Percentiles rank a stretch among this genome's conserved stretches.
phyloP scores from a whole-genome alignment of 2,113 vertebrate genomes.

The Pollachius pollachius region DNA sequence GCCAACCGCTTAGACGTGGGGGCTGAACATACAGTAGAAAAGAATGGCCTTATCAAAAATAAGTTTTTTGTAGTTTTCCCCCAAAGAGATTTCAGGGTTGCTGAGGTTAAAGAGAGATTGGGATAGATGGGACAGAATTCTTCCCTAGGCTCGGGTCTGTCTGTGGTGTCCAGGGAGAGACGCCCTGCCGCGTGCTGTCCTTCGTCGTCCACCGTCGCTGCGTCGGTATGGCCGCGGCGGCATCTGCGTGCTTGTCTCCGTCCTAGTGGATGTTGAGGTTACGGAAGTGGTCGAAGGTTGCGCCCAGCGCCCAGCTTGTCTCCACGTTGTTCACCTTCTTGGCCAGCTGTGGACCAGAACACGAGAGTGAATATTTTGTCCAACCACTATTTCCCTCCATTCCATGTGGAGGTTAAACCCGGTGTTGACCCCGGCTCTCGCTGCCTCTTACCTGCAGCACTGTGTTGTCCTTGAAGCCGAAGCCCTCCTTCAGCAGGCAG shows the following conservation, averaged over 20 bases:
- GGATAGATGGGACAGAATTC: constrained; percentile 31
- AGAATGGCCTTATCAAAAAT: constrained; percentile 74
- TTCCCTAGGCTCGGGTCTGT: not conserved
- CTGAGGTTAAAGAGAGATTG: constrained; percentile 42
- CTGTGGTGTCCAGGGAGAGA: constrained; percentile 42
- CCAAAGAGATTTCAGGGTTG: constrained; percentile 41
- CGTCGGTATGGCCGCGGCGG: constrained; percentile 52
- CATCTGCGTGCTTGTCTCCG: constrained; percentile 15
- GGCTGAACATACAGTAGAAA: constrained; percentile 76
- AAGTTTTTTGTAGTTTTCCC: constrained; percentile 63
- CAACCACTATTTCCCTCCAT: not conserved
- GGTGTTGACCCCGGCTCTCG: not conserved
- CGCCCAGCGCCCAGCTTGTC: constrained; percentile 96
- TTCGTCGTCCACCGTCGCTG: no score
- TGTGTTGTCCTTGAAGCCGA: constrained; percentile 91
- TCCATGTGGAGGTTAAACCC: no score
- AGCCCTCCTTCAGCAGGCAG: constrained; percentile 92
- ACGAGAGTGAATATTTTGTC: no score
- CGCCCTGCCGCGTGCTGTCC: constrained; percentile 21
- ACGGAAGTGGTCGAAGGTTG: constrained; percentile 90
- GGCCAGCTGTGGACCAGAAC: constrained; percentile 77
- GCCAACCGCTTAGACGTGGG: constrained; percentile 47
- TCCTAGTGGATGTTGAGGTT: constrained; percentile 81
- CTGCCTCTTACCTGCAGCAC: constrained; percentile 80
- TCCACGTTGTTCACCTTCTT: constrained; percentile 98